Conservation (phyloP, 2,888 invertebrate genomes). For the Crocallis elinguaria region DNA sequence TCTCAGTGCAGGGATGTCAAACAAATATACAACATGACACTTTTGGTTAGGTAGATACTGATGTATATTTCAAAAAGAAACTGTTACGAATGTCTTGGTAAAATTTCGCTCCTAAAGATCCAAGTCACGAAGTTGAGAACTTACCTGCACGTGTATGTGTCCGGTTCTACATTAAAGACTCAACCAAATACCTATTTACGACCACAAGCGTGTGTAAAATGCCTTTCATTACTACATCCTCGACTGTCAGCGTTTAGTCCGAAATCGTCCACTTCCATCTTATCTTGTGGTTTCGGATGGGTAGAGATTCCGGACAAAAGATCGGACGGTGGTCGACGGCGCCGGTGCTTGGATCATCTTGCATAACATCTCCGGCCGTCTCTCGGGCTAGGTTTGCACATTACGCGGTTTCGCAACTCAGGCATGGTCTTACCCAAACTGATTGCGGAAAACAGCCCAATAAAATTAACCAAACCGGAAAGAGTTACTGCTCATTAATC, state of each 20-base stretch:
- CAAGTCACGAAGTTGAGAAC: slow-evolving; percentile 9
- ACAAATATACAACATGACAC: too few relatives aligned
- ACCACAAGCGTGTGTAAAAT: slow-evolving; percentile 17
- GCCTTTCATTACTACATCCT: slow-evolving; percentile 29
- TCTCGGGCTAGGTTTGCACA: slow-evolving; percentile 50
- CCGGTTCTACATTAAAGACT: slow-evolving; percentile 25
- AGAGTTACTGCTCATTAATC: slow-evolving; percentile 45
- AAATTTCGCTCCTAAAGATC: slow-evolving; percentile 5
- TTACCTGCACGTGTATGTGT: slow-evolving; percentile 10
- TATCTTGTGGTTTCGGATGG: slow-evolving; percentile 13
- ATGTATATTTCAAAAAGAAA: too few relatives aligned
- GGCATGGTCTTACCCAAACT: slow-evolving; percentile 68
- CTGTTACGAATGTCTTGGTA: neutral
- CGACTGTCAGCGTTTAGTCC: slow-evolving; percentile 11
- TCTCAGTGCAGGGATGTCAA: too few relatives aligned
- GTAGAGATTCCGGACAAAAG: slow-evolving; percentile 31
- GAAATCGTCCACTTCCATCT: slow-evolving; percentile 26
- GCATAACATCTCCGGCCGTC: slow-evolving; percentile 49
- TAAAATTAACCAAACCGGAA: slow-evolving; percentile 59
- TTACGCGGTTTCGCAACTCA: slow-evolving; percentile 57
- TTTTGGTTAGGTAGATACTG: too few relatives aligned
- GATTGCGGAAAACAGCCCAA: slow-evolving; percentile 65
- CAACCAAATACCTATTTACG: slow-evolving; percentile 25
- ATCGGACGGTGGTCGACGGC: slow-evolving; percentile 3
- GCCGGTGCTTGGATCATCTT: slow-evolving; percentile 48